Evolutionary conservation across 2,888 invertebrate genomes (phyloP).

Genomic region (Chalcis sispes): DNA sequence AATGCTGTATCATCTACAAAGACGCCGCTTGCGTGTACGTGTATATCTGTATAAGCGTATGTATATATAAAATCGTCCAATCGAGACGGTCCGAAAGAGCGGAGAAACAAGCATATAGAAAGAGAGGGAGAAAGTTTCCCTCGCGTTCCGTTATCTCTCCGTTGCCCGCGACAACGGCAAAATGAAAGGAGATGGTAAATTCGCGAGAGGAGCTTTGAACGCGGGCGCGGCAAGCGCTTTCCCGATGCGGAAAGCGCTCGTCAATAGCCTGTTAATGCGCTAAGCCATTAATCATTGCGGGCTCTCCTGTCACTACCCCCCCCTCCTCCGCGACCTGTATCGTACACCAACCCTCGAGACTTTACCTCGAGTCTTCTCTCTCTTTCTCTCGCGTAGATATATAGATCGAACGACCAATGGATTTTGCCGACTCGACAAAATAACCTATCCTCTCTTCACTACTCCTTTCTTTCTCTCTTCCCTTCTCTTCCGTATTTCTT

Average conservation of each 20-base stretch:
- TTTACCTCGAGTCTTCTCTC: too few species aligned
- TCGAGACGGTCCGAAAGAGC: too few species aligned
- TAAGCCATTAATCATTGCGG: conserved; percentile 77
- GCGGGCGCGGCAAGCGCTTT: too few species aligned
- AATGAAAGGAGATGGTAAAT: conserved; percentile 13
- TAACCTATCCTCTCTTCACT: conserved; percentile 53
- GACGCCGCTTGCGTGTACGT: too few species aligned
- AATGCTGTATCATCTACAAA: too few species aligned
- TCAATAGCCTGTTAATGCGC: conserved; percentile 77
- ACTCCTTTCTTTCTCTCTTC: not conserved
- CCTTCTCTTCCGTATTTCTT: not conserved
- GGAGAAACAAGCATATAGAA: too few species aligned
- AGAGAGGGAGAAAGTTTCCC: too few species aligned
- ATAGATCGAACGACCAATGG: conserved; percentile 28
- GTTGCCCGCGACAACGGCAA: too few species aligned
- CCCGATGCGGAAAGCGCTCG: conserved; percentile 75
- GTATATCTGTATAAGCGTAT: too few species aligned
- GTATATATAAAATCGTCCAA: too few species aligned
- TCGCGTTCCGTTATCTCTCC: too few species aligned
- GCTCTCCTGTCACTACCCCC: conserved; percentile 72
- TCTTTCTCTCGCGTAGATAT: too few species aligned
- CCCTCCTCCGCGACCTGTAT: conserved; percentile 58
- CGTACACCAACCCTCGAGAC: not conserved
- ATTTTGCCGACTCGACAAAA: conserved; percentile 60
- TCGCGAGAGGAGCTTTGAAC: conserved; percentile 30